phyloP scores from a whole-genome alignment of 2,113 vertebrate genomes.

The Ochotona princeps region DNA sequence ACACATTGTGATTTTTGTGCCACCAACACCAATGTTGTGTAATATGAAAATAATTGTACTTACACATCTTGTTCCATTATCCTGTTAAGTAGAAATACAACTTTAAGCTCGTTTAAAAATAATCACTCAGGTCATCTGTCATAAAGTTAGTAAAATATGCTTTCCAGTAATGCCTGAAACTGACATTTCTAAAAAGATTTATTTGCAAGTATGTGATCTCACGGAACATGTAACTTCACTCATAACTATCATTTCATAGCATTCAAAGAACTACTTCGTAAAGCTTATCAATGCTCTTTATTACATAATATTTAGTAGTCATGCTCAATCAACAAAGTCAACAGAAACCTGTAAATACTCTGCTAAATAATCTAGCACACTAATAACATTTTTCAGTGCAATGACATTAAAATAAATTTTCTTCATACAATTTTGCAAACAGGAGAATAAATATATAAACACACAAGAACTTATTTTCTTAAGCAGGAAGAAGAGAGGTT shows the following conservation, averaged over 20 bases:
- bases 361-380: conserved; percentile 65
- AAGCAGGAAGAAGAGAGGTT: conserved; percentile 73
- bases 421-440: conserved; percentile 75
- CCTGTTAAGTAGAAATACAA: conserved; percentile 75
- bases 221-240: conserved; percentile 67
- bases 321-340: conserved; percentile 67
- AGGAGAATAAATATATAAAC: conserved; percentile 80
- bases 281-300: conserved; percentile 74
- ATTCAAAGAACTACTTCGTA: conserved; percentile 71
- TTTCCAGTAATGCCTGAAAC: conserved; percentile 56
- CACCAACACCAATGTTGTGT: conserved; percentile 71
- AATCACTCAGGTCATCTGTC: conserved; percentile 70
- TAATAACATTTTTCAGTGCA: conserved; percentile 22
- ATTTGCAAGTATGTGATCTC: conserved; percentile 70
- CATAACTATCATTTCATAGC: conserved; percentile 64
- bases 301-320: conserved; percentile 73
- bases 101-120: conserved; percentile 73
- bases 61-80: conserved; percentile 46
- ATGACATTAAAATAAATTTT: conserved; percentile 69
- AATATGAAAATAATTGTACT: conserved; percentile 40
- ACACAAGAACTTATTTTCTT: conserved; percentile 55
- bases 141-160: conserved; percentile 64
- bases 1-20: conserved; percentile 55
- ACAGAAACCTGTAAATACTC: conserved; percentile 67
- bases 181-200: conserved; percentile 51